A percentile compares a stretch with the other conserved stretches of the same genome.
Conservation (phyloP, 1,140 invertebrate species). For the Portunus trituberculatus region DNA sequence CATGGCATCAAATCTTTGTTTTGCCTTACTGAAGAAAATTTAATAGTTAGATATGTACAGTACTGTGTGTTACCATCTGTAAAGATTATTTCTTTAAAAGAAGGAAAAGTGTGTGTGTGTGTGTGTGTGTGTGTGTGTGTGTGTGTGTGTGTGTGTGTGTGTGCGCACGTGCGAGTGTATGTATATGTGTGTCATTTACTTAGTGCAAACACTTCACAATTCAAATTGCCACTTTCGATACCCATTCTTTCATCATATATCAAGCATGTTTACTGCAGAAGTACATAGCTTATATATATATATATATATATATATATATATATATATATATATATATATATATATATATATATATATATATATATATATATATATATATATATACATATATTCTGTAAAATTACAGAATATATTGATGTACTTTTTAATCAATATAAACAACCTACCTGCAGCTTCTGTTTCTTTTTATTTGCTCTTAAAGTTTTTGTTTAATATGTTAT, state of each 20-base stretch:
- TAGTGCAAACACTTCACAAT: no score
- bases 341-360: slow-evolving; percentile 41
- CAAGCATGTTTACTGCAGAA: neutral
- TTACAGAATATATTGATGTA: no score
- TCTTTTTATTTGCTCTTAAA: neutral
- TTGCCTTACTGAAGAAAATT: no score
- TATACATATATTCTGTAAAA: slow-evolving; percentile 9
- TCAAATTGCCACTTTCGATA: neutral
- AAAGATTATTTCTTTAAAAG: no score
- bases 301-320: slow-evolving; percentile 42
- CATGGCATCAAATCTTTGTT: no score
- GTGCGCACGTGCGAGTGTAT: no score
- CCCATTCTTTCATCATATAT: neutral
- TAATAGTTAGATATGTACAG: no score
- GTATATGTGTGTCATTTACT: no score
- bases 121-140: no score
- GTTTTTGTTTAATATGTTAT: neutral
- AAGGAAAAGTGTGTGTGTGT: no score
- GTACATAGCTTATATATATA: slow-evolving; percentile 18
- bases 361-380: slow-evolving; percentile 45
- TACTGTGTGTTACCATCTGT: no score
- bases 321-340: slow-evolving; percentile 43
- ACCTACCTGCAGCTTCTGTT: neutral
- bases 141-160: no score
- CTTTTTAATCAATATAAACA: neutral